Percentiles rank a stretch among this genome's conserved stretches.
These are phyloP conservation scores for Ectemnius cavifrons DNA, from an alignment of 2,888 invertebrate genomes.

Conservation along the genomic window DNA sequence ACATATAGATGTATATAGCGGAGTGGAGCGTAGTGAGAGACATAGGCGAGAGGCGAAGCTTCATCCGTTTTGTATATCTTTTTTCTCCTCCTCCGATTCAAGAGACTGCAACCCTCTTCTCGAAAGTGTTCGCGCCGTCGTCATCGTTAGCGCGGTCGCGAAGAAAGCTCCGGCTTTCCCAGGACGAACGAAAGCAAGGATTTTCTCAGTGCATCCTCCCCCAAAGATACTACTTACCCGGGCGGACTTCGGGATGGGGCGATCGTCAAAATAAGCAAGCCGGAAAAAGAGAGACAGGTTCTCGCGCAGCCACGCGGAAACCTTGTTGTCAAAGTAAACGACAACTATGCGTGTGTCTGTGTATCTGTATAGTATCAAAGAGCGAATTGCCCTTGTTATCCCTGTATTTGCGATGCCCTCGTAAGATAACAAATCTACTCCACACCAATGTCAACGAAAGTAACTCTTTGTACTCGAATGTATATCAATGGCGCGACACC, in stretches of 20 bases:
- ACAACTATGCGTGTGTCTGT: too few relatives aligned
- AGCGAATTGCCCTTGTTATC: too few relatives aligned
- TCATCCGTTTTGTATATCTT: constrained; percentile 66
- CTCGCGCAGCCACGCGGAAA: background rate
- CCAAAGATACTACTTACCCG: constrained; percentile 30
- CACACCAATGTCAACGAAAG: too few relatives aligned
- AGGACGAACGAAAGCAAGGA: background rate
- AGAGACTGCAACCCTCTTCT: constrained; percentile 66
- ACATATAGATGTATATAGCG: constrained; percentile 64
- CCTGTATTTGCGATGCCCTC: too few relatives aligned
- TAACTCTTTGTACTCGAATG: too few relatives aligned
- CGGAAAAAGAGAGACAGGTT: background rate
- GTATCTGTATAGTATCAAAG: too few relatives aligned
- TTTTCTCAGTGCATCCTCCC: background rate
- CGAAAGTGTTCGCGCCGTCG: constrained; percentile 33
- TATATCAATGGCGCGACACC: too few relatives aligned
- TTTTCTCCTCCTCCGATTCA: constrained; percentile 67
- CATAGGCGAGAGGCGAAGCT: constrained; percentile 77
- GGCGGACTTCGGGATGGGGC: constrained; percentile 18
- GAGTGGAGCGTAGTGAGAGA: constrained; percentile 77
- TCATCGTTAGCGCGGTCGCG: constrained; percentile 41
- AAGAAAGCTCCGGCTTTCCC: constrained; percentile 21
- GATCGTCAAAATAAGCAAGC: constrained; percentile 26
- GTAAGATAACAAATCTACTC: too few relatives aligned
- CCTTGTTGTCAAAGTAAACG: too few relatives aligned